These are phyloP conservation scores for Neoascia interrupta DNA, from an alignment of 2,888 invertebrate genomes.

Conservation along the genomic window DNA sequence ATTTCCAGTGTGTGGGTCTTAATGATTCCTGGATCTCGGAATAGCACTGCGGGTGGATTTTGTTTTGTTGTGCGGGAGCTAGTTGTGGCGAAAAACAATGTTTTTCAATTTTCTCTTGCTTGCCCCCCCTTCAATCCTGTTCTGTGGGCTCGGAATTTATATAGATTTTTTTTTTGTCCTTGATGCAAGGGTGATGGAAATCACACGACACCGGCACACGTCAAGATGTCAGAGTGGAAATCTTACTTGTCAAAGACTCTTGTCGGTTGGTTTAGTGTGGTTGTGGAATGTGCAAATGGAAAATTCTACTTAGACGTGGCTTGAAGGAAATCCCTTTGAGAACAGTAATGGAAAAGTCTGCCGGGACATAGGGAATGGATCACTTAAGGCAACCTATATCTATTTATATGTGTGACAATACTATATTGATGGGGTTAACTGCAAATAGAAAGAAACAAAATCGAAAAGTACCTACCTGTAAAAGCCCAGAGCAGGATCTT, in stretches of 20 bases:
- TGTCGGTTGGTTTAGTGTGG: too few species aligned
- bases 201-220: too few species aligned
- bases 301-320: constrained; percentile 3
- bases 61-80: not conserved
- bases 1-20: not conserved
- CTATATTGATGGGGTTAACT: too few species aligned
- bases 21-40: not conserved
- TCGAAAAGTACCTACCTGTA: too few species aligned
- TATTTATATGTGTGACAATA: too few species aligned
- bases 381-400: too few species aligned
- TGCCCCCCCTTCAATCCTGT: not conserved
- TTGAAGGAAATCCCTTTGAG: not conserved
- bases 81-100: constrained; percentile 2
- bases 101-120: constrained; percentile 13
- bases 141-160: too few species aligned
- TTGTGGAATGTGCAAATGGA: constrained; percentile 4
- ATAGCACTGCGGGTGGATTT: not conserved
- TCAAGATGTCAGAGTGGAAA: too few species aligned
- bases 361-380: too few species aligned
- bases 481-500: too few species aligned
- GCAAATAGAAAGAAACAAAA: too few species aligned
- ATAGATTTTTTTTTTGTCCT: not conserved
- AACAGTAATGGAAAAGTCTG: too few species aligned
- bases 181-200: not conserved
- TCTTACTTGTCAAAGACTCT: not conserved